A percentile compares a stretch with the other conserved stretches of the same genome.
These are phyloP conservation scores for Sesia apiformis DNA, from an alignment of 2,888 invertebrate genomes.

Conservation along the genomic window DNA sequence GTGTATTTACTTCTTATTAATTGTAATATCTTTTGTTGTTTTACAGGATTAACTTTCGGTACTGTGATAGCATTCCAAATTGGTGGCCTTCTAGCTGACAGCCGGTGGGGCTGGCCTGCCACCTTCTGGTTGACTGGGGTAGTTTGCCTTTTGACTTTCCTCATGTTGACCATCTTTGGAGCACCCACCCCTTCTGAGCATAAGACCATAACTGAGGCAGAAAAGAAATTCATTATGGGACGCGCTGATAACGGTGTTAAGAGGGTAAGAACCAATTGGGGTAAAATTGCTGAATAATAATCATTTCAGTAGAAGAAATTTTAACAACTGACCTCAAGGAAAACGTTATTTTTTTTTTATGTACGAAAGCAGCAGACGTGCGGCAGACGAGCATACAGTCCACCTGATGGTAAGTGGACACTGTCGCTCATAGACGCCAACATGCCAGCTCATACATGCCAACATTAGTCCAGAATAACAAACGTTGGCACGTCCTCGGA, in stretches of 20 bases:
- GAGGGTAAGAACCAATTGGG: constrained; percentile 14
- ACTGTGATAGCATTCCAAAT: constrained; percentile 77
- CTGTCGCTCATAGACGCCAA: too few relatives aligned
- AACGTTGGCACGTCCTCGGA: too few relatives aligned
- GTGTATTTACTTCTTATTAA: neutral
- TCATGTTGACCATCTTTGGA: constrained; percentile 53
- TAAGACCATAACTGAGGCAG: constrained; percentile 51
- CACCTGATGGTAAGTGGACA: too few relatives aligned
- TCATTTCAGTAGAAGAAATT: too few relatives aligned
- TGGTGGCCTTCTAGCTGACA: constrained; percentile 75
- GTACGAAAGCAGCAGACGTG: too few relatives aligned
- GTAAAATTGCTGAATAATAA: too few relatives aligned
- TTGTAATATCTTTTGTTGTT: constrained; percentile 32
- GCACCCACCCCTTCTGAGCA: constrained; percentile 61
- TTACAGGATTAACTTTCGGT: constrained; percentile 76
- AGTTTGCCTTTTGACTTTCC: constrained; percentile 61
- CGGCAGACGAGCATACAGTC: too few relatives aligned
- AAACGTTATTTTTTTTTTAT: too few relatives aligned
- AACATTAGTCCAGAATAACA: too few relatives aligned
- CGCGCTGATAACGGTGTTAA: constrained; percentile 15
- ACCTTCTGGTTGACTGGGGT: constrained; percentile 77
- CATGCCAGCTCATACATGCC: too few relatives aligned
- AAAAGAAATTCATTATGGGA: constrained; percentile 58
- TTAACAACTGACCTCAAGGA: too few relatives aligned
- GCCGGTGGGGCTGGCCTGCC: constrained; percentile 76